These are phyloP conservation scores for Tachycineta bicolor DNA, from an alignment of 2,113 vertebrate genomes.

Conservation along the genomic window DNA sequence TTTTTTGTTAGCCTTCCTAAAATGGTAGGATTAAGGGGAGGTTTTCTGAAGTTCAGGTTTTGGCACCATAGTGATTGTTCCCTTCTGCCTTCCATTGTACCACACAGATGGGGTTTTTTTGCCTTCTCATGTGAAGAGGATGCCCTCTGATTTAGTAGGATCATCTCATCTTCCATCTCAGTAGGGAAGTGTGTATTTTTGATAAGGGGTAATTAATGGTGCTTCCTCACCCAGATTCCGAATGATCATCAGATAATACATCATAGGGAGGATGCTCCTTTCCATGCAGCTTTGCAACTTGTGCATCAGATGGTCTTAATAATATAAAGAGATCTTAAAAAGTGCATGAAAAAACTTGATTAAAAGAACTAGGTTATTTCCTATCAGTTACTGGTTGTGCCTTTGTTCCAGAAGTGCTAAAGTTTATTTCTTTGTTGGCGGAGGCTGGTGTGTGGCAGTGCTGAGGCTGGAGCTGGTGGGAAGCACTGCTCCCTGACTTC, in stretches of 20 bases:
- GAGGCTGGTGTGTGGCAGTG: neutral
- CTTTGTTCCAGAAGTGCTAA: neutral
- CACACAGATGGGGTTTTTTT: neutral
- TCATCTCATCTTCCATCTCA: neutral
- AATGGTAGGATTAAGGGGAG: neutral
- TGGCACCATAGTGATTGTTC: rapidly evolving
- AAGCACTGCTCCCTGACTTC: neutral
- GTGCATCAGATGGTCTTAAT: neutral
- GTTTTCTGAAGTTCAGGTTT: neutral
- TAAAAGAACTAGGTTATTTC: neutral
- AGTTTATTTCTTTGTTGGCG: neutral
- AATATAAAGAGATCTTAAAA: neutral
- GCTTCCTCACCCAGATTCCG: neutral
- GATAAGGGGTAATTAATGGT: neutral
- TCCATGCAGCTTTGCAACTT: neutral
- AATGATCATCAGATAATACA: rapidly evolving
- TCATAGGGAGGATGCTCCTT: neutral
- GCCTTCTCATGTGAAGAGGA: neutral
- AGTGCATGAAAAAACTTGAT: neutral
- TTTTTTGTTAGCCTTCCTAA: neutral
- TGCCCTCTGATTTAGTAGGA: neutral
- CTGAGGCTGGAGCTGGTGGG: neutral
- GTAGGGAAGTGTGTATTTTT: neutral
- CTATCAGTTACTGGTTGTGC: neutral
- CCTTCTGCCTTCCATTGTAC: neutral